These are phyloP conservation scores for Cabera pusaria DNA, from an alignment of 2,888 invertebrate species.

Conservation along the genomic window DNA sequence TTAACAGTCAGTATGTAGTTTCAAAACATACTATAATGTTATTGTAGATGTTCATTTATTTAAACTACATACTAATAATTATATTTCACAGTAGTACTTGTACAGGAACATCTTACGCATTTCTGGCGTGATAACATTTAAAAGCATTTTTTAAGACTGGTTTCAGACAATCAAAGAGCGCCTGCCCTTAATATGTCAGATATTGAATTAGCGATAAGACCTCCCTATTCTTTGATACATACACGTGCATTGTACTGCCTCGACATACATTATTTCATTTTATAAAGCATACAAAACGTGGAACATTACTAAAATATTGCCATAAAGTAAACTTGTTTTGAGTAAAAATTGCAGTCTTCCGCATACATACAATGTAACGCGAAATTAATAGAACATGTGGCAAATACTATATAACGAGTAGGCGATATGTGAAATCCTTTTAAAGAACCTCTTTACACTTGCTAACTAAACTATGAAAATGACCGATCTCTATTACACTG, in stretches of 20 bases:
- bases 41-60: too few relatives aligned
- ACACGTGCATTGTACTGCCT: conserved; percentile 57
- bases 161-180: too few relatives aligned
- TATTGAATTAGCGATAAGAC: too few relatives aligned
- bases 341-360: conserved; percentile 53
- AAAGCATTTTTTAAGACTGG: too few relatives aligned
- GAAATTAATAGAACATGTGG: conserved; percentile 33
- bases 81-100: too few relatives aligned
- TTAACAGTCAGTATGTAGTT: too few relatives aligned
- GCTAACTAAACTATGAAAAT: conserved; percentile 7
- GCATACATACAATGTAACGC: conserved; percentile 43
- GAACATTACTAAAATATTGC: conserved; percentile 31
- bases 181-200: too few relatives aligned
- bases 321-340: conserved; percentile 31
- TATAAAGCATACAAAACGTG: conserved; percentile 35
- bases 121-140: too few relatives aligned
- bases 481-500: conserved; percentile 1
- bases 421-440: conserved; percentile 31
- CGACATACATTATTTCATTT: conserved; percentile 31
- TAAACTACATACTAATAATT: too few relatives aligned
- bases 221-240: conserved; percentile 42
- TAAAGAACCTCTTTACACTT: too few relatives aligned
- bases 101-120: too few relatives aligned
- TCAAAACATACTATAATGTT: too few relatives aligned
- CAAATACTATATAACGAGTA: conserved; percentile 6